Evolutionary conservation across 2,113 vertebrate genomes (phyloP).

Genomic region (Alouatta palliata): DNA sequence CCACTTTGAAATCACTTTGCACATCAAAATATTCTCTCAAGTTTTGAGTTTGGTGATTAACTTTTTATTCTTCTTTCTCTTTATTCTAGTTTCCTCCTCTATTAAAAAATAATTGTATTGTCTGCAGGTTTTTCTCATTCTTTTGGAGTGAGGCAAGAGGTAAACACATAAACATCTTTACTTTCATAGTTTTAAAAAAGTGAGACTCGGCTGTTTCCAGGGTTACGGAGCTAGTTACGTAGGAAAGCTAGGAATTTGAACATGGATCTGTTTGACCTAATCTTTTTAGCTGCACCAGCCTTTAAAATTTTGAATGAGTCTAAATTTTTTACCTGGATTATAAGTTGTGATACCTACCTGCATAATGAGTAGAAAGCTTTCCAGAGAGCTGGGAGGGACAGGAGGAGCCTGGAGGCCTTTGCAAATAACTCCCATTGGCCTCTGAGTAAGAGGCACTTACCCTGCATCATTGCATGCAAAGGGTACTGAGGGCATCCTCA

Average conservation of each 20-base stretch:
- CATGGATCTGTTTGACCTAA: background rate
- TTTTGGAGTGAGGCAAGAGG: background rate
- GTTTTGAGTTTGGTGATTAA: background rate
- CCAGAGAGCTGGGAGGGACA: background rate
- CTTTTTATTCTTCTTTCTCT: background rate
- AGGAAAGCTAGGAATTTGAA: conserved; percentile 19
- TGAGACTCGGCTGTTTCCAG: background rate
- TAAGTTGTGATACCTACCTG: background rate
- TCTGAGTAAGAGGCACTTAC: background rate
- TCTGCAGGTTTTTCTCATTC: background rate
- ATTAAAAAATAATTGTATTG: background rate
- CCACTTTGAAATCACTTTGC: conserved; percentile 1
- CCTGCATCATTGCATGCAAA: background rate
- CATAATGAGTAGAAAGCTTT: conserved; percentile 11
- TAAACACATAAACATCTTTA: conserved; percentile 36
- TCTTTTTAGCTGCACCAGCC: background rate
- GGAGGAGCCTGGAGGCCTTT: background rate
- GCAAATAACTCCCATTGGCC: background rate
- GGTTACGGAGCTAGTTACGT: background rate
- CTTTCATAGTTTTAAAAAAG: conserved; percentile 2
- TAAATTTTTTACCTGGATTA: conserved; percentile 36
- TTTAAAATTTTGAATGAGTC: conserved; percentile 27
- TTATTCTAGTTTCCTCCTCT: background rate
- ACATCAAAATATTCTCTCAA: conserved; percentile 14
- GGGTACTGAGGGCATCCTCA: background rate